A percentile compares a stretch with the other conserved stretches of the same genome.
Conservation (phyloP, 2,113 vertebrate genomes). For the Gadus macrocephalus region DNA sequence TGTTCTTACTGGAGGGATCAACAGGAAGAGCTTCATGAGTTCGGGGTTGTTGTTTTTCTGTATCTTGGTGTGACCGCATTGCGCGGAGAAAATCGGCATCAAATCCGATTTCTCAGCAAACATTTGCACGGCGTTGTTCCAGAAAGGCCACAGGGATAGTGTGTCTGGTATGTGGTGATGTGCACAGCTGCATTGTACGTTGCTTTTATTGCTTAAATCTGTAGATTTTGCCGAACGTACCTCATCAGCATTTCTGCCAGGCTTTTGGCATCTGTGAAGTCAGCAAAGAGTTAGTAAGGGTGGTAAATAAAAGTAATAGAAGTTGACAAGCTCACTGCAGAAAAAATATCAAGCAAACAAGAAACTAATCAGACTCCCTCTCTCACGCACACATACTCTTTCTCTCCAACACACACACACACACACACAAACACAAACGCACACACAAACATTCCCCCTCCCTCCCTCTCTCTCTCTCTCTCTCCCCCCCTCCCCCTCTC, state of each 20-base stretch:
- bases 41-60: too few species aligned
- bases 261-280: constrained; percentile 94
- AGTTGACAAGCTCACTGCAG: constrained; percentile 31
- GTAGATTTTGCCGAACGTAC: constrained; percentile 71
- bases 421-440: too few species aligned
- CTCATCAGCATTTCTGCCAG: constrained; percentile 99
- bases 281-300: constrained; percentile 66
- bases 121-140: constrained; percentile 42
- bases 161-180: constrained; percentile 40
- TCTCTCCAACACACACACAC: constrained; percentile 1
- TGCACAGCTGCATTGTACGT: constrained; percentile 39
- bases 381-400: neutral
- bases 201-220: constrained; percentile 37
- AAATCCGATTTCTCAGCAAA: constrained; percentile 29
- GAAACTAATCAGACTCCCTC: neutral
- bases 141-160: constrained; percentile 26
- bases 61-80: constrained; percentile 17
- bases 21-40: constrained; percentile 29
- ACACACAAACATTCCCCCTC: too few species aligned
- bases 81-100: constrained; percentile 12
- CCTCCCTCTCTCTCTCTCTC: too few species aligned
- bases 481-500: too few species aligned
- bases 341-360: constrained; percentile 18
- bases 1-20: constrained; percentile 85
- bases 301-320: constrained; percentile 24